phyloP scores from a whole-genome alignment of 2,797 vertebrate species.

The Tokudaia muenninki region DNA sequence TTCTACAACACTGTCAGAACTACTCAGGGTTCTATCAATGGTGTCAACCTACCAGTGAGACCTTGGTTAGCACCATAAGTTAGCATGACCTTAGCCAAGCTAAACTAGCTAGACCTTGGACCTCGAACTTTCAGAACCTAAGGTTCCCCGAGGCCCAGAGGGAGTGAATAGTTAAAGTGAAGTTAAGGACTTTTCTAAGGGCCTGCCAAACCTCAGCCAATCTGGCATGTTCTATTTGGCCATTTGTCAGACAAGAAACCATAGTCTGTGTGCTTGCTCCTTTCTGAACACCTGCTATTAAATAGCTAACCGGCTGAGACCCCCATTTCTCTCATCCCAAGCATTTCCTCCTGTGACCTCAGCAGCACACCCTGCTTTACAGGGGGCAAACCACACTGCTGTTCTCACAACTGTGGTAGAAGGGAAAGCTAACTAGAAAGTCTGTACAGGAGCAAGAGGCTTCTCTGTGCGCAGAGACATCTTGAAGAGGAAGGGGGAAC shows the following conservation, averaged over 20 bases:
- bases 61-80: conserved; percentile 18
- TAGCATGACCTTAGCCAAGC: conserved; percentile 68
- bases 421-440: conserved; percentile 48
- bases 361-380: conserved; percentile 61
- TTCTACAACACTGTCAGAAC: conserved; percentile 55
- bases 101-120: conserved; percentile 67
- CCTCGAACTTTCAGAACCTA: conserved; percentile 64
- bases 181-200: conserved; percentile 74
- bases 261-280: conserved; percentile 18
- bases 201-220: conserved; percentile 73
- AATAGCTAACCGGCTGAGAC: conserved; percentile 59
- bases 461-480: conserved; percentile 12
- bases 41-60: conserved; percentile 65
- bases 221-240: conserved; percentile 72
- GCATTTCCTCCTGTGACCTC: conserved; percentile 69
- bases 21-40: conserved; percentile 57
- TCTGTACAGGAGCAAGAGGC: conserved; percentile 35
- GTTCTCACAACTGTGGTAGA: conserved; percentile 64
- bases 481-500: background rate
- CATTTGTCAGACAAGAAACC: conserved; percentile 73
- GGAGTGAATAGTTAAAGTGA: conserved; percentile 70
- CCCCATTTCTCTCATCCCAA: conserved; percentile 73
- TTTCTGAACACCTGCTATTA: conserved; percentile 72
- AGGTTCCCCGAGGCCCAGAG: conserved; percentile 68
- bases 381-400: conserved; percentile 68